phyloP scores from a whole-genome alignment of 2,797 vertebrate genomes.

The Hippoglossus hippoglossus region DNA sequence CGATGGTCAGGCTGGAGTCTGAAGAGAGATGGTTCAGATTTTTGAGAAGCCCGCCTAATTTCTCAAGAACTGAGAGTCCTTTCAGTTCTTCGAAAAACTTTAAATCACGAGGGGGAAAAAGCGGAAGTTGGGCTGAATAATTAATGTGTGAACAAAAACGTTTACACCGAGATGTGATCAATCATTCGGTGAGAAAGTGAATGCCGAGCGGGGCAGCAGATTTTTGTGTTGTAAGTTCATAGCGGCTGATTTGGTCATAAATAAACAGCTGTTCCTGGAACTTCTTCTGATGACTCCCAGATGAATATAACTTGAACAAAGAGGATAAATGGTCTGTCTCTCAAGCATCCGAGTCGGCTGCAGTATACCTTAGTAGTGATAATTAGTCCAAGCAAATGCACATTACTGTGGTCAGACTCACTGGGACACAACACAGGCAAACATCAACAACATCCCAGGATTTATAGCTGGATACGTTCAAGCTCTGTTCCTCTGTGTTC shows the following conservation, averaged over 20 bases:
- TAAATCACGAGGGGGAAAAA: neutral
- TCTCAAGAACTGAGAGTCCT: neutral
- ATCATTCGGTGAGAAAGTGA: constrained; percentile 11
- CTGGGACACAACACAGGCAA: constrained; percentile 14
- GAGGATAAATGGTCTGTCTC: constrained; percentile 8
- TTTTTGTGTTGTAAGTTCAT: constrained; percentile 7
- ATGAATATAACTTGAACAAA: constrained; percentile 10
- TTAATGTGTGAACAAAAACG: neutral
- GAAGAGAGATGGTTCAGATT: constrained; percentile 20
- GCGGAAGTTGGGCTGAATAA: neutral
- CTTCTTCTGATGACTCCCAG: constrained; percentile 1
- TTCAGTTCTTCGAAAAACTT: neutral
- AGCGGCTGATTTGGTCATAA: constrained; percentile 15
- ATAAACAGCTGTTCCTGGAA: constrained; percentile 21
- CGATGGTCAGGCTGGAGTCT: constrained; percentile 17
- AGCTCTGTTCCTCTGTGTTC: constrained; percentile 37
- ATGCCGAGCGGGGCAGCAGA: neutral
- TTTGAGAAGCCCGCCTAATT: constrained; percentile 12
- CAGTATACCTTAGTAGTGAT: neutral
- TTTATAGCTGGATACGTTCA: constrained; percentile 19
- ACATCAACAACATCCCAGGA: constrained; percentile 4
- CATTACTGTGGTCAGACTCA: constrained; percentile 26
- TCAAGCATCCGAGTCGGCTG: constrained; percentile 17
- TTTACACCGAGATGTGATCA: neutral
- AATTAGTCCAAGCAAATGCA: constrained; percentile 18